Evolutionary conservation across 2,113 vertebrate genomes (phyloP), one percentile per base, ranked within the genome.

Genomic region (Oryzias javanicus): DNA sequence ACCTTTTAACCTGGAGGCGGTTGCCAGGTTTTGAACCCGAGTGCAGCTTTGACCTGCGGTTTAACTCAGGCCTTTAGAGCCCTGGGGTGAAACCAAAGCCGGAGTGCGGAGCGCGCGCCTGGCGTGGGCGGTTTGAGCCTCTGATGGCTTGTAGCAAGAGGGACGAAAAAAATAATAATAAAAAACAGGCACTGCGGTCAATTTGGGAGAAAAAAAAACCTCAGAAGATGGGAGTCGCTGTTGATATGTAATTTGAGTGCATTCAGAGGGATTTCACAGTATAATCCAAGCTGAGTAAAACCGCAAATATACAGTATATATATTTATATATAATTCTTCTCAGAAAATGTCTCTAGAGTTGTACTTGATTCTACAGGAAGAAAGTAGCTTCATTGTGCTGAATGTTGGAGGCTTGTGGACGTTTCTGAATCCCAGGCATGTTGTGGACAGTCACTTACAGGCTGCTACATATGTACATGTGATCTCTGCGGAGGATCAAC

Each of bases 261-360:
- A 90, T 78, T 79, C 57, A 68, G 67, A 55, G 69, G 64, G 14
- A 72, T 73, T 90, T 91, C 91, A 92, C 91, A 92, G 88, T 89
- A 77, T 81, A 80, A 42, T 68, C 15, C 55, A 73, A 67, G 62
- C 60, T 74, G 46, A 76, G 20, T 22, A 75, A 72, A 79, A 81
- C 74, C 45, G 48, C 60, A 35, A 10, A 76, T 80, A 56, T 44
- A 69, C 65, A 73, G 59, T 54, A 81, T 66, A 55, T 35, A 47
- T 48, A 14, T 40, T 49, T 49, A 67, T 57, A 46, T 70, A 42
- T 51, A 79, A 20, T 13, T 76, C 60, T 25, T 14, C 49, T 69
- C 16, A 80, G 49, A 68, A 76, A 67, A 3, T 2, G 20, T 73
- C 41, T 65, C 29, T 72, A 55, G 15, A 40, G 56, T 70, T 64